Evolutionary conservation across 1,140 invertebrate species (phyloP).

Genomic region (Diachasma alloeum): DNA sequence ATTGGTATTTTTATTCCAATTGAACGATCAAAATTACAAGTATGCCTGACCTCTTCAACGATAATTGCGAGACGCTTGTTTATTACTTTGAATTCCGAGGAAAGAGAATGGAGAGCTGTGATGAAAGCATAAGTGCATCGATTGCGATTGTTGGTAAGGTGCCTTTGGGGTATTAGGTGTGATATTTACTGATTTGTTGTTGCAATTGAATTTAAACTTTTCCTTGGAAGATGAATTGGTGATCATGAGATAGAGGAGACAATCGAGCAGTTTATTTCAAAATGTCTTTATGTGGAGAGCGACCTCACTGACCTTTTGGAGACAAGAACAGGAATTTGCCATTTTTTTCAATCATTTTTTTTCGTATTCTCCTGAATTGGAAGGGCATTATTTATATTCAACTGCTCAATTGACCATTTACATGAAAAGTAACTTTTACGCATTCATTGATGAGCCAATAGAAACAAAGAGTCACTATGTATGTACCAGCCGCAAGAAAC

Average conservation of each 20-base stretch:
- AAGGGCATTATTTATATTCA: neutral
- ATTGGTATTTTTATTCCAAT: neutral
- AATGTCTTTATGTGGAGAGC: neutral
- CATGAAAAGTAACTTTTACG: no score
- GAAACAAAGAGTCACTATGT: no score
- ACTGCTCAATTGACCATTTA: no score
- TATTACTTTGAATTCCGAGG: neutral
- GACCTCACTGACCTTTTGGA: neutral
- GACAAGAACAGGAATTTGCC: neutral
- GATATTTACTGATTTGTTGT: neutral
- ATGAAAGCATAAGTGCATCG: neutral
- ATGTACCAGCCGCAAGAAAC: neutral
- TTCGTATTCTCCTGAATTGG: no score
- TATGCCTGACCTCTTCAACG: neutral
- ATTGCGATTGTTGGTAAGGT: neutral
- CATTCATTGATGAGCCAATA: no score
- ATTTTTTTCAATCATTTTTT: no score
- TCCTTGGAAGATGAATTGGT: neutral
- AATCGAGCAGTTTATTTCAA: neutral
- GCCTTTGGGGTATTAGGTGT: neutral
- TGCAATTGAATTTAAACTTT: neutral
- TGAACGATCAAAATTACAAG: neutral
- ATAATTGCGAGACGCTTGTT: neutral
- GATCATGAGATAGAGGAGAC: neutral
- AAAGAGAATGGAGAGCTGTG: neutral